Conservation (phyloP, 2,888 invertebrate species). For the Nemotelus nigrinus region DNA sequence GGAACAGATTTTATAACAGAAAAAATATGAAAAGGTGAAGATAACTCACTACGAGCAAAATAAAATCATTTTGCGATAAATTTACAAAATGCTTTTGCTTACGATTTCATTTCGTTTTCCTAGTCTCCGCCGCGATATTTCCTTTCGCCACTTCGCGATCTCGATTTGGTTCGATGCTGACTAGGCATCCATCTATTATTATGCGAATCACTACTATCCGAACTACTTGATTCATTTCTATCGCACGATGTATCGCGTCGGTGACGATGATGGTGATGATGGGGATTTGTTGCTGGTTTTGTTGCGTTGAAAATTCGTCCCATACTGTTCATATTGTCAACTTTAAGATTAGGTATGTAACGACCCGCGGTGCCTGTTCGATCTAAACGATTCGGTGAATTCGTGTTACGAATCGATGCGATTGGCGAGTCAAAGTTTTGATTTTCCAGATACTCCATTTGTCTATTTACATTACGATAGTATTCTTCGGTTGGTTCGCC, state of each 20-base stretch:
- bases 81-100: background rate
- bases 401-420: conserved; percentile 54
- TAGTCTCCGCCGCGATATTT: conserved; percentile 50
- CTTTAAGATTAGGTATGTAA: conserved; percentile 46
- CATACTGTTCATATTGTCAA: conserved; percentile 44
- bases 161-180: conserved; percentile 54
- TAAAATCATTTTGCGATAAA: conserved; percentile 17
- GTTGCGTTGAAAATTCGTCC: conserved; percentile 30
- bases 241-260: conserved; percentile 46
- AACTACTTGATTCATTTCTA: conserved; percentile 52
- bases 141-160: conserved; percentile 57
- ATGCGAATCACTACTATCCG: conserved; percentile 56
- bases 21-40: no score
- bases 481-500: conserved; percentile 58
- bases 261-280: conserved; percentile 44
- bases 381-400: conserved; percentile 52
- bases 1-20: background rate
- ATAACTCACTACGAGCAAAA: background rate
- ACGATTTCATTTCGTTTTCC: background rate
- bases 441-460: conserved; percentile 56
- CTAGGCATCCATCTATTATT: conserved; percentile 54
- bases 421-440: conserved; percentile 56
- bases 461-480: conserved; percentile 55
- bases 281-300: background rate
- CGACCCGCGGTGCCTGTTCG: conserved; percentile 27